These are phyloP conservation scores for Taphrorychus bicolor DNA, from an alignment of 2,888 invertebrate genomes.

Conservation along the genomic window DNA sequence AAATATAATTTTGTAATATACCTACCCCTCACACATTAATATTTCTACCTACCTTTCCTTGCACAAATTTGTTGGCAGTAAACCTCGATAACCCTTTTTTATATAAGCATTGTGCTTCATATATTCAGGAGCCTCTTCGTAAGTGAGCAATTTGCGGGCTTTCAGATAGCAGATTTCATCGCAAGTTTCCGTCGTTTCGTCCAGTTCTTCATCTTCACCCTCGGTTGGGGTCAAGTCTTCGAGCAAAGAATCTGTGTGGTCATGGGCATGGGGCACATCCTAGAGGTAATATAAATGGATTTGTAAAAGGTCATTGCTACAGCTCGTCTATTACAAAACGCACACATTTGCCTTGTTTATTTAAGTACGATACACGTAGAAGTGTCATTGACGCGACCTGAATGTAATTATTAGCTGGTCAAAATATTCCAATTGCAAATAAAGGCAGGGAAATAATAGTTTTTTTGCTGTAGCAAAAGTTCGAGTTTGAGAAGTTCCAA, in stretches of 20 bases:
- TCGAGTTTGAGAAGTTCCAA: too few relatives aligned
- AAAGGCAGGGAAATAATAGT: too few relatives aligned
- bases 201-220: constrained; percentile 15
- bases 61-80: constrained; percentile 82
- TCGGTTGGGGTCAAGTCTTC: constrained; percentile 43
- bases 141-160: constrained; percentile 56
- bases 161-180: constrained; percentile 48
- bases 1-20: constrained; percentile 58
- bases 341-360: too few relatives aligned
- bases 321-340: too few relatives aligned
- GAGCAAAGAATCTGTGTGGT: constrained; percentile 47
- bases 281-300: not conserved
- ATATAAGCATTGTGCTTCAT: constrained; percentile 89
- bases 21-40: too few relatives aligned
- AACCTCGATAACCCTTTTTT: constrained; percentile 82
- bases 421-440: too few relatives aligned
- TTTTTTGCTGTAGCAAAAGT: too few relatives aligned
- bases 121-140: constrained; percentile 76
- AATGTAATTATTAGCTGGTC: too few relatives aligned
- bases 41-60: constrained; percentile 84
- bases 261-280: constrained; percentile 34
- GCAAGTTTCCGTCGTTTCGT: constrained; percentile 10
- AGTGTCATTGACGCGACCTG: not conserved
- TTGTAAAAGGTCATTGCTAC: too few relatives aligned
- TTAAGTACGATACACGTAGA: too few relatives aligned